Conservation (phyloP, 2,888 invertebrate genomes). For the Celastrina argiolus region DNA sequence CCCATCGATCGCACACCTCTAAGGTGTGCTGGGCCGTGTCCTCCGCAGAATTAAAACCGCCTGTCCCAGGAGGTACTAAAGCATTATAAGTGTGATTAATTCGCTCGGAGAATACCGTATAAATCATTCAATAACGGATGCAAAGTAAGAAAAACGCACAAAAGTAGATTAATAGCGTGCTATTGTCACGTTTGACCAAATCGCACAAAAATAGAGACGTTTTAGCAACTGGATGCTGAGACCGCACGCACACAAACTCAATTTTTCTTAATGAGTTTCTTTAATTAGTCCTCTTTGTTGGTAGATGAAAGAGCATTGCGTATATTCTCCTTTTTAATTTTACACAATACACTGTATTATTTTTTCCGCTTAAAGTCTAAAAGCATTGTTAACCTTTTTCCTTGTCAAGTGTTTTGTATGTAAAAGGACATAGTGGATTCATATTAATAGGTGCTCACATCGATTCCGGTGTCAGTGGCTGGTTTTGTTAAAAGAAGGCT, state of each 20-base stretch:
- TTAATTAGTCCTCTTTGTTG: slow-evolving; percentile 4
- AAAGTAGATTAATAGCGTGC: background rate
- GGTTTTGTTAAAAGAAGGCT: no score
- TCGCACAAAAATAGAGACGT: background rate
- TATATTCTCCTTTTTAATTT: background rate
- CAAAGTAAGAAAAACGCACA: no score
- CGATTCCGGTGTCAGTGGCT: no score
- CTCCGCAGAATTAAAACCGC: no score
- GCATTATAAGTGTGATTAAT: no score
- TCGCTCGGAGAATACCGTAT: no score
- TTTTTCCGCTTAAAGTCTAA: background rate
- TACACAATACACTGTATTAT: background rate
- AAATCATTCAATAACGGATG: no score
- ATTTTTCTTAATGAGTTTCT: slow-evolving; percentile 11
- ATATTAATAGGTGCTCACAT: no score
- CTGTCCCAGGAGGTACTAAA: no score
- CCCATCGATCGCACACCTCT: no score
- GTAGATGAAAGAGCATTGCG: background rate
- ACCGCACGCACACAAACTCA: background rate
- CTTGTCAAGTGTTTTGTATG: background rate
- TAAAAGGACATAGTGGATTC: background rate
- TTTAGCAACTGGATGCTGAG: background rate
- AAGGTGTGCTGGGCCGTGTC: no score
- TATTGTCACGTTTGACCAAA: background rate
- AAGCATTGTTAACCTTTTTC: background rate